These are phyloP conservation scores for Scomber japonicus DNA, from an alignment of 2,113 vertebrate genomes.

Conservation along the genomic window DNA sequence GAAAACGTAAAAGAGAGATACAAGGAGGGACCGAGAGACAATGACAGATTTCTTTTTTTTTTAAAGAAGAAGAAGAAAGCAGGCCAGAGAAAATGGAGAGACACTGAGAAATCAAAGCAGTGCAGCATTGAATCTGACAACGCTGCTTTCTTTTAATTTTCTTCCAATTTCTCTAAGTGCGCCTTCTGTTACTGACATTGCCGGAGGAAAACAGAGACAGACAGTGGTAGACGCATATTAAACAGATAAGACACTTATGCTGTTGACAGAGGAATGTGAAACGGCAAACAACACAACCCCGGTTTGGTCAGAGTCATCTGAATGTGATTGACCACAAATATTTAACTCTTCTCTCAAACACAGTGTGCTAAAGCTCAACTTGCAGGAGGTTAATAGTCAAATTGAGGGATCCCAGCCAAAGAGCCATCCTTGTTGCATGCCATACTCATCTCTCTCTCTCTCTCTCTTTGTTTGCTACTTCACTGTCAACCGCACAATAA, in stretches of 20 bases:
- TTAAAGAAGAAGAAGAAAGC: not conserved
- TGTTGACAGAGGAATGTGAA: slow-evolving; percentile 64
- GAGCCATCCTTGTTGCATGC: too few relatives aligned
- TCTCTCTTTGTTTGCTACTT: too few relatives aligned
- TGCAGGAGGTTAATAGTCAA: slow-evolving; percentile 11
- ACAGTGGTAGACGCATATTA: slow-evolving; percentile 28
- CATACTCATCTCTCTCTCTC: too few relatives aligned
- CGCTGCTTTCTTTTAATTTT: not conserved
- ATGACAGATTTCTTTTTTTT: slow-evolving; percentile 27
- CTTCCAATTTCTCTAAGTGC: slow-evolving; percentile 4
- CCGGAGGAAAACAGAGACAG: slow-evolving; percentile 28
- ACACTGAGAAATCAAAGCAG: slow-evolving; percentile 4
- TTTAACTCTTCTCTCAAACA: slow-evolving; percentile 38
- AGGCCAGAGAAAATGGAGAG: slow-evolving; percentile 18
- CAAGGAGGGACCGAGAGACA: slow-evolving; percentile 19
- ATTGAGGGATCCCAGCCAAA: not conserved
- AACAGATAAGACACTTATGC: slow-evolving; percentile 55
- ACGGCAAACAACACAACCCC: slow-evolving; percentile 42
- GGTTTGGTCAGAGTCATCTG: slow-evolving; percentile 62
- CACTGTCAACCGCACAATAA: too few relatives aligned
- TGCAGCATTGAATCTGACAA: slow-evolving; percentile 48
- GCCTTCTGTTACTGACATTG: slow-evolving; percentile 3
- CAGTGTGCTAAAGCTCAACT: slow-evolving; percentile 27
- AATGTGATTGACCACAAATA: slow-evolving; percentile 49
- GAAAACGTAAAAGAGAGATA: slow-evolving; percentile 21